Evolutionary conservation across 2,113 vertebrate genomes (phyloP), one percentile per base, ranked within the genome.

Genomic region (Rynchops niger): DNA sequence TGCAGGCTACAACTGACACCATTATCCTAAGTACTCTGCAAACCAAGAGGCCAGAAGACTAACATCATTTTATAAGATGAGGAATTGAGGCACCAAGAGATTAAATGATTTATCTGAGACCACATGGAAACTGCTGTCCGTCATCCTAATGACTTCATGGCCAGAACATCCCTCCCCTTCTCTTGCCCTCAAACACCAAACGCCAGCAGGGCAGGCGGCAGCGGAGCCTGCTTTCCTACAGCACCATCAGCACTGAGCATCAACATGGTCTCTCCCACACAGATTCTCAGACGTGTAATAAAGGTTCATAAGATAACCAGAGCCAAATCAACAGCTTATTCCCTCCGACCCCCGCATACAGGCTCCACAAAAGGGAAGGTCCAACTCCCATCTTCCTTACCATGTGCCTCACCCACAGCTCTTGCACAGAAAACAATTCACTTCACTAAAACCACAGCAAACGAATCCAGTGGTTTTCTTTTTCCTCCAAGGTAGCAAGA

Each of bases 91-190:
- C 53, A 71, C 34, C 72, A 58, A 80, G 29, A 49, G 65, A 69
- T 82, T 29, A 90, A 78, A 72, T 47, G 16, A 95, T 56, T 96
- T 90, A 66, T 70, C 61, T 52, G 52, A 56, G 25, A 56, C 81
- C 78, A 80, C 53, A 82, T 11, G 79, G 66, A 87, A 96, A 56
- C 62, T 72, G 82, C 85, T 90, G 53, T 86, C 79, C 83, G 88
- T 63, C 5, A 2, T 76, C 47, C 43, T 61, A 89, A 52, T 56
- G 90, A 88, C 45, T 91, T 89, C 93, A 89, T 26, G 2, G 0
- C 17, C 42, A 90, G 82, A 96, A 69, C 58, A 88, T 55, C 67
- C 50, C 58, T 79, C 7, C 49, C 34, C 40, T 91, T 50, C 82
- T 77, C 65, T 58, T 4, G 0, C 63, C 50, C 70, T 70, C 70